phyloP scores from a whole-genome alignment of 2,888 invertebrate species.

The Cheilosia urbana region DNA sequence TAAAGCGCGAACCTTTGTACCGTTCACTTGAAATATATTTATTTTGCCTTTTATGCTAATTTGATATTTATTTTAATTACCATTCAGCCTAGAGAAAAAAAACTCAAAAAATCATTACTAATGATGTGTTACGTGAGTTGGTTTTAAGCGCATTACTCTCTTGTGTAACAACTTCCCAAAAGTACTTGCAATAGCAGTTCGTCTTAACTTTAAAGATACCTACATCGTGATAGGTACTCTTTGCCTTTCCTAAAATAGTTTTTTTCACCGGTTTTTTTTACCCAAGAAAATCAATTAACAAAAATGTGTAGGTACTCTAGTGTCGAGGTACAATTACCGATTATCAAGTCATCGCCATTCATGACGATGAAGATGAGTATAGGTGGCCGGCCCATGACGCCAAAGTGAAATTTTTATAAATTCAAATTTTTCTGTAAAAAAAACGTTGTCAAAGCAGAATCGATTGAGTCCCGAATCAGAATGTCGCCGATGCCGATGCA shows the following conservation, averaged over 20 bases:
- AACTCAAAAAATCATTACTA: conserved; percentile 29
- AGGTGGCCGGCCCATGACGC: not conserved
- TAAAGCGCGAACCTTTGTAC: conserved; percentile 25
- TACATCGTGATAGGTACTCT: conserved; percentile 13
- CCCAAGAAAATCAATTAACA: conserved; percentile 44
- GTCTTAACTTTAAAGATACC: conserved; percentile 26
- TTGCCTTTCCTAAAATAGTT: not conserved
- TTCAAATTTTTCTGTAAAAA: conserved; percentile 11
- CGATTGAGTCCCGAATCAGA: conserved; percentile 41
- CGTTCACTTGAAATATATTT: conserved; percentile 8
- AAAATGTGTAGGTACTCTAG: conserved; percentile 5
- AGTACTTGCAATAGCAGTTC: conserved; percentile 16
- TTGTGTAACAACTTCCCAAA: conserved; percentile 49
- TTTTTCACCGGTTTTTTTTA: too few relatives aligned
- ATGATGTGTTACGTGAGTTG: conserved; percentile 41
- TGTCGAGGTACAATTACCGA: conserved; percentile 29
- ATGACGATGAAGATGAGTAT: conserved; percentile 9
- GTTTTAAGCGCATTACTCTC: conserved; percentile 47
- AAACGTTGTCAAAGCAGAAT: conserved; percentile 30
- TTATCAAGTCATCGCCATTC: conserved; percentile 35
- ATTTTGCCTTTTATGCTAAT: conserved; percentile 43
- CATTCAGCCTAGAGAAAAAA: not conserved
- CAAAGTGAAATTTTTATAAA: conserved; percentile 48
- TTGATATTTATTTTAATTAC: conserved; percentile 10
- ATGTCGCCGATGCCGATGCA: conserved; percentile 7